Evolutionary conservation across 2,113 vertebrate species (phyloP).

Genomic region (Alethe castanea): DNA sequence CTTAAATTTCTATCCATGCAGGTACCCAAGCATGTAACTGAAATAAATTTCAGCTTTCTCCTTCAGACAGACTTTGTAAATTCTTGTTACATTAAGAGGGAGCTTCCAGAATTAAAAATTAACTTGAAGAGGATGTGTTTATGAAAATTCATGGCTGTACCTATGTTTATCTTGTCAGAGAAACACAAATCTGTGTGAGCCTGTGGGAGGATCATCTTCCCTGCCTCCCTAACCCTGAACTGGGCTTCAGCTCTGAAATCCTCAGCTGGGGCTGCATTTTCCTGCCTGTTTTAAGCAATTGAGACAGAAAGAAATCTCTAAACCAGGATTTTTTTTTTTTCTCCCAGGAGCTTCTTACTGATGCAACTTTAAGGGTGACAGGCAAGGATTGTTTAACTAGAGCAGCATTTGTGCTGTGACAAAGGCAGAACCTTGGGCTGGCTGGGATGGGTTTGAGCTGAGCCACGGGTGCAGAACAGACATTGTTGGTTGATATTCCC

Average conservation of each 20-base stretch:
- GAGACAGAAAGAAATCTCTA: neutral
- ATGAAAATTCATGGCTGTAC: neutral
- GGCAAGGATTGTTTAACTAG: neutral
- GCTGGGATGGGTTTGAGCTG: neutral
- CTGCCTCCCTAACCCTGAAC: neutral
- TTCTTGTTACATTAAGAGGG: neutral
- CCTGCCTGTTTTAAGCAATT: neutral
- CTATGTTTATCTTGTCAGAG: neutral
- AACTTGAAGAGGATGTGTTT: neutral
- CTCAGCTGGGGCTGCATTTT: neutral
- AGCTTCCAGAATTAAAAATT: neutral
- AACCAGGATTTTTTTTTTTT: neutral
- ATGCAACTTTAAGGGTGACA: neutral
- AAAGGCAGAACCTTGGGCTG: neutral
- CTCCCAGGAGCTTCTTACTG: neutral
- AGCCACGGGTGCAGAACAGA: neutral
- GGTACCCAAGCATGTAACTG: neutral
- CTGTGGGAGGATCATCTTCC: neutral
- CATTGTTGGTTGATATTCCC: neutral
- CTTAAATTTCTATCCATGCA: neutral
- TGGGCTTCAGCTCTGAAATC: neutral
- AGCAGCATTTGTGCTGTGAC: neutral
- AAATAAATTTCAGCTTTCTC: neutral
- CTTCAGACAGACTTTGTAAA: neutral
- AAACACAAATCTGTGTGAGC: neutral